These are phyloP conservation scores for Saguinus midas DNA, from an alignment of 2,113 vertebrate species.

Conservation along the genomic window DNA sequence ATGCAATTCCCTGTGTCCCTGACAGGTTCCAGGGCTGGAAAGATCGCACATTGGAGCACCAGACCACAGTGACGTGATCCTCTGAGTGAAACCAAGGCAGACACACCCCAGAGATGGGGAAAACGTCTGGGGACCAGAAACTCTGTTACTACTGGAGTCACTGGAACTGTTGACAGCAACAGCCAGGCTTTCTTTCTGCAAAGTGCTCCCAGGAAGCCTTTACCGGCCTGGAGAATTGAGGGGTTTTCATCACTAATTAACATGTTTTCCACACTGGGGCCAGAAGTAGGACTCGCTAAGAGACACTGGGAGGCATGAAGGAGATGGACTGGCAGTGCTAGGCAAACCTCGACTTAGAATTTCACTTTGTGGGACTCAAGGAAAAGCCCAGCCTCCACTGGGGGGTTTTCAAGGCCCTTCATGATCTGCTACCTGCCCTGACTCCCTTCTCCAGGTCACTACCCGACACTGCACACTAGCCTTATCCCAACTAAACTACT, in stretches of 20 bases:
- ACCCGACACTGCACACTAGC: neutral
- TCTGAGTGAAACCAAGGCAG: neutral
- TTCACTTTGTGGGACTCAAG: neutral
- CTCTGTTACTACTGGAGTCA: neutral
- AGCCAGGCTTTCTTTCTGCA: neutral
- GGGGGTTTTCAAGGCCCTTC: neutral
- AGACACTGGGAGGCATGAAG: neutral
- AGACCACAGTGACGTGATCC: neutral
- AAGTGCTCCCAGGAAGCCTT: slow-evolving; percentile 13
- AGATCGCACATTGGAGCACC: neutral
- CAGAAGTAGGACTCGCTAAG: neutral
- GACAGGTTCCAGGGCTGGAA: neutral
- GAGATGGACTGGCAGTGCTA: neutral
- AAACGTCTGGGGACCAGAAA: neutral
- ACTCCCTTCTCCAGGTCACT: neutral
- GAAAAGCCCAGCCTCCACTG: neutral
- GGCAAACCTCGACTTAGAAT: neutral
- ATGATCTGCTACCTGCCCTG: neutral
- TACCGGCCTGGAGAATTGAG: neutral
- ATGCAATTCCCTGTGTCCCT: neutral
- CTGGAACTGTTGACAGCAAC: slow-evolving; percentile 35
- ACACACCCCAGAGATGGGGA: neutral
- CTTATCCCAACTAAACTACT: neutral
- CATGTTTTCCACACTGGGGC: neutral
- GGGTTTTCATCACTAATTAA: slow-evolving; percentile 53